phyloP scores from a whole-genome alignment of 2,113 vertebrate species.

The Porphyrio hochstetteri region DNA sequence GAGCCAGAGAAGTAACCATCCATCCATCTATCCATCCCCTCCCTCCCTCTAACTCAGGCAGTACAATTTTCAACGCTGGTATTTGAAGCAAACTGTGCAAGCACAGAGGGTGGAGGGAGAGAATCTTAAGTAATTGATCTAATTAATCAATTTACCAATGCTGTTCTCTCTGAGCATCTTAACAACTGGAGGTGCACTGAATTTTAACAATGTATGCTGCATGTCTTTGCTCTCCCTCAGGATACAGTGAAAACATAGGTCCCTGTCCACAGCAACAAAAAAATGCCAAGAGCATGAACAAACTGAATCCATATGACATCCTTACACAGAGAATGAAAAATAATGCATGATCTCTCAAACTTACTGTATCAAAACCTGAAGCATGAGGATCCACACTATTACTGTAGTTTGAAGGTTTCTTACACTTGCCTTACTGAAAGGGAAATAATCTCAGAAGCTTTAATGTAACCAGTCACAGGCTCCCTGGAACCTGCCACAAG shows the following conservation, averaged over 20 bases:
- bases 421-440: not conserved
- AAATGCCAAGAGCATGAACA: not conserved
- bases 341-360: not conserved
- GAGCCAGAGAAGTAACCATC: not conserved
- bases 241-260: not conserved
- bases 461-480: not conserved
- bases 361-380: not conserved
- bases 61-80: not conserved
- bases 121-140: not conserved
- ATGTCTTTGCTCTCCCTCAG: not conserved
- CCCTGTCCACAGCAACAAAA: not conserved
- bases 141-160: conserved; percentile 43
- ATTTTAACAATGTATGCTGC: not conserved
- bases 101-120: not conserved
- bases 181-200: not conserved
- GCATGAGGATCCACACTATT: not conserved
- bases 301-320: not conserved
- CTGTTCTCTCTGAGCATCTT: not conserved
- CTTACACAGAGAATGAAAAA: not conserved
- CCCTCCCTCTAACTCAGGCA: not conserved
- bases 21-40: not conserved
- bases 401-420: not conserved
- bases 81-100: not conserved
- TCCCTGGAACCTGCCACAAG: not conserved
- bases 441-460: not conserved